These are phyloP conservation scores for Solenopsis fugax DNA, from an alignment of 1,140 invertebrate species.

Conservation along the genomic window DNA sequence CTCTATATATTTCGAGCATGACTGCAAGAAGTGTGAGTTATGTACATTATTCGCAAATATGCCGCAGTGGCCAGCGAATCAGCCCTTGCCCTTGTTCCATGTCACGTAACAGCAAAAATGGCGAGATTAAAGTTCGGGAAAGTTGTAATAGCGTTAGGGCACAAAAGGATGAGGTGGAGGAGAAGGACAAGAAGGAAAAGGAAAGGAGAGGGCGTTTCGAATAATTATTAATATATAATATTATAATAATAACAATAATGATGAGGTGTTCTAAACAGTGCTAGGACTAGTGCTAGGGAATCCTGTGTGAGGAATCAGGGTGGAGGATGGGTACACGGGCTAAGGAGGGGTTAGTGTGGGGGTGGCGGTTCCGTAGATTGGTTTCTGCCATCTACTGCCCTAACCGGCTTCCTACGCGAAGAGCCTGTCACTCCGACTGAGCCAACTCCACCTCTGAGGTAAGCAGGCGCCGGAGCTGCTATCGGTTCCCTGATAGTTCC, in stretches of 20 bases:
- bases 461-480: constrained; percentile 80
- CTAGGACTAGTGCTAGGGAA: constrained; percentile 86
- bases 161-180: constrained; percentile 47
- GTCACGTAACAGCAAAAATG: constrained; percentile 75
- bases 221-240: constrained; percentile 83
- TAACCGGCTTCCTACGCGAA: constrained; percentile 86
- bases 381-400: constrained; percentile 86
- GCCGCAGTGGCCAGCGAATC: constrained; percentile 65
- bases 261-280: constrained; percentile 86
- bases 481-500: constrained; percentile 85
- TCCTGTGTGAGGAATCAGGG: constrained; percentile 77
- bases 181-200: background rate
- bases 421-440: constrained; percentile 84
- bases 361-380: constrained; percentile 87
- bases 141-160: constrained; percentile 62
- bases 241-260: constrained; percentile 86
- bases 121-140: constrained; percentile 72
- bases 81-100: constrained; percentile 77
- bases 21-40: constrained; percentile 76
- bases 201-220: constrained; percentile 71
- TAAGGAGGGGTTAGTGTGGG: constrained; percentile 85
- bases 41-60: constrained; percentile 73
- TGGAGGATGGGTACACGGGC: constrained; percentile 73
- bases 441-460: constrained; percentile 82
- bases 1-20: constrained; percentile 60